Base-by-base conservation (phyloP, 2,113 vertebrate genomes). In the Perca schrenkii region DNA sequence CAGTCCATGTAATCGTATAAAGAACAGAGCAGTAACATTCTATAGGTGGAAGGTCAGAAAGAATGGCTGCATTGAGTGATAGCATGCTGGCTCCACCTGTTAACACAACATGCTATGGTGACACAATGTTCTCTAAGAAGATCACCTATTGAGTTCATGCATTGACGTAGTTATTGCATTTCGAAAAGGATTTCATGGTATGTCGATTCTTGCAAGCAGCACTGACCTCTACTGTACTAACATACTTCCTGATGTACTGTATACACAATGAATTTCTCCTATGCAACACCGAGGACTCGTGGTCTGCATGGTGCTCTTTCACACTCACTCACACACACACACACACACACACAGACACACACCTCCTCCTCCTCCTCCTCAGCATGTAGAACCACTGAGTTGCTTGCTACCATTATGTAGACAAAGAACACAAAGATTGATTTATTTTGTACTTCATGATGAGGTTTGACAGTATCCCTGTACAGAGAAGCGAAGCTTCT, bases 401-500 rank as follows among this genome's bases (percentile, higher is more conserved):
- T n/a, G 12, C 19, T 12, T 36, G 31, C 17, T 36, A 36, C 17
- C 60, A 62, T 7, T 21, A 31, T 62, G 17, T 21, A 61, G 58
- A 17, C 58, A 61, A 61, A 12, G 19, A 34, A n/a, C 17, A 6
- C 65, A 67, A 52, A 16, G 3, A 46, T n/a, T 22, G 16, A 47
- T 36, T 61, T 34, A 47, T 60, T 54, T 61, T 28, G 16, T 57
- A 13, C 73, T 78, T 60, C 25, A 13, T 63, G 56, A 13, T 63
- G 56, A 67, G 54, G 69, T 56, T 21, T 64, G 75, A 77, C 56
- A 56, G 71, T 17, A 14, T 78, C 60, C 22, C 16, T 50, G 52
- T n/a, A 62, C 63, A 73, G 14, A 70, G 28, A 79, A 58, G 25
- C 21, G 49, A 80, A 69, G 49, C 17, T 10, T 52, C 40, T 50